A percentile compares a stretch with the other conserved stretches of the same genome.
phyloP scores from a whole-genome alignment of 2,113 vertebrate genomes.

The Oreocharis arfaki region DNA sequence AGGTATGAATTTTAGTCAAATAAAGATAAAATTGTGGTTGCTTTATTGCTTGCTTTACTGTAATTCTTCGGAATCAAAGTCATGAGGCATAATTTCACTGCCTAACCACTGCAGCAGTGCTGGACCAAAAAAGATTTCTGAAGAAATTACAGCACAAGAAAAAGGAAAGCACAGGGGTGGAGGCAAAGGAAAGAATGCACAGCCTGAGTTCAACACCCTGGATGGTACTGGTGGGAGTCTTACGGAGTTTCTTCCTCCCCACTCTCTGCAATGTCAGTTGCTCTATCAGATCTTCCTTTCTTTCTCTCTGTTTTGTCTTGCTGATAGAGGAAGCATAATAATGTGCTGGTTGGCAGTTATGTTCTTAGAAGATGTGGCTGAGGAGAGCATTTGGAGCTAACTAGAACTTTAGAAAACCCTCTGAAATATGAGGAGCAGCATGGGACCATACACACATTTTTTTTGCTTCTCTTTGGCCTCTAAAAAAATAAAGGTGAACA shows the following conservation, averaged over 20 bases:
- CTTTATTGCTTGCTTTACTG: background rate
- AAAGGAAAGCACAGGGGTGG: background rate
- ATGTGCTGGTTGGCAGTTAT: background rate
- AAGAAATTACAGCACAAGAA: background rate
- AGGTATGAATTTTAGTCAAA: background rate
- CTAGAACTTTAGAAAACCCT: background rate
- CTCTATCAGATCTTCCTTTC: background rate
- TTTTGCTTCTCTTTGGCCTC: background rate
- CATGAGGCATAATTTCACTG: background rate
- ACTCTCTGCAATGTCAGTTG: background rate
- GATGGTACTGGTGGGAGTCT: background rate
- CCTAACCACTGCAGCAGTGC: background rate
- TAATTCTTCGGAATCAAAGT: background rate
- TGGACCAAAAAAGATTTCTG: background rate
- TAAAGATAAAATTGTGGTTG: background rate
- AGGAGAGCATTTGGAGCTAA: background rate
- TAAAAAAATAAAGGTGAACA: background rate
- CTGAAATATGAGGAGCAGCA: background rate
- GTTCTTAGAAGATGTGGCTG: background rate
- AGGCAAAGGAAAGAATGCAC: background rate
- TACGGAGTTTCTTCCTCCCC: background rate
- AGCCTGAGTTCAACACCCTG: background rate
- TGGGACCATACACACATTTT: accelerated
- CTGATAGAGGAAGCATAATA: background rate
- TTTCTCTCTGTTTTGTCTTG: background rate